These are phyloP conservation scores for Diaprepes abbreviatus DNA, from an alignment of 2,888 invertebrate species.

Conservation along the genomic window DNA sequence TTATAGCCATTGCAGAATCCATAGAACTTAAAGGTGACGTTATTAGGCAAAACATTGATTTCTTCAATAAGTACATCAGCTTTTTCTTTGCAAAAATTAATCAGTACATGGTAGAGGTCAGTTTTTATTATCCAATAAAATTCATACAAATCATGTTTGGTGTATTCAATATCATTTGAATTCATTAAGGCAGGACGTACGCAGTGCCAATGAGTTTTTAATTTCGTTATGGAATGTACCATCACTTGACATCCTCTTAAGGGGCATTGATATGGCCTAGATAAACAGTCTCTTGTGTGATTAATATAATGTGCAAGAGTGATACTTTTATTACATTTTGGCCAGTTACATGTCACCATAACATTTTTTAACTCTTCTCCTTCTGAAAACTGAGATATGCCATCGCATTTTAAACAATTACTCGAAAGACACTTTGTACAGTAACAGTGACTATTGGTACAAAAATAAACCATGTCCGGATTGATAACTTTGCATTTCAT, in stretches of 20 bases:
- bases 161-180: not conserved
- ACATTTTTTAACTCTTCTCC: conserved; percentile 5
- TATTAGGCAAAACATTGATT: conserved; percentile 6
- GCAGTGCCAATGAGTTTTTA: not conserved
- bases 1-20: not conserved
- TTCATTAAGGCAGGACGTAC: not conserved
- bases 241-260: conserved; percentile 4
- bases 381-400: not conserved
- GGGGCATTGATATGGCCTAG: conserved; percentile 17
- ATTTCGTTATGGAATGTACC: not conserved
- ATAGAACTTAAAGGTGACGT: not conserved
- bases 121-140: not conserved
- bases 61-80: not conserved
- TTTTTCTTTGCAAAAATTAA: not conserved
- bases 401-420: conserved; percentile 1
- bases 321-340: not conserved
- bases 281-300: not conserved
- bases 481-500: conserved; percentile 1
- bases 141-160: not conserved
- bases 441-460: not conserved
- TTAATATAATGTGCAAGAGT: not conserved
- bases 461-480: not conserved
- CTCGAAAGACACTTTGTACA: not conserved
- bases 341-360: conserved; percentile 17
- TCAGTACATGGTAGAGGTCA: not conserved